A percentile compares a stretch with the other conserved stretches of the same genome.
These are phyloP conservation scores for Sepioteuthis lessoniana DNA, from an alignment of 2,888 invertebrate genomes.

Conservation along the genomic window DNA sequence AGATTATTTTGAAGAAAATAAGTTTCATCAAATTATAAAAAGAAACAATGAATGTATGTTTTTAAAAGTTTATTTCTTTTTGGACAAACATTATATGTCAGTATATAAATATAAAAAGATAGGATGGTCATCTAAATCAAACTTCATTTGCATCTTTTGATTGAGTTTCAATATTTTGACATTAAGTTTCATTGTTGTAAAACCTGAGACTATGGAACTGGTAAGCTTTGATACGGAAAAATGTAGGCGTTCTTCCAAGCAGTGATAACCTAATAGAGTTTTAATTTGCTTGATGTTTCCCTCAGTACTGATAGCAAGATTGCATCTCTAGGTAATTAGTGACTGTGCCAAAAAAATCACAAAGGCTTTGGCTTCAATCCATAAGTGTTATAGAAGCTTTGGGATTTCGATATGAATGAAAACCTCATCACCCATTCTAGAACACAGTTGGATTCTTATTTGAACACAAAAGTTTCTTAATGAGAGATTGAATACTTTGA, in stretches of 20 bases:
- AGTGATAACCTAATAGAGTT: background rate
- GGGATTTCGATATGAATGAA: background rate
- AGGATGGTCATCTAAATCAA: background rate
- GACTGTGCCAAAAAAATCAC: background rate
- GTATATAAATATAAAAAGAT: background rate
- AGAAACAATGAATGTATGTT: too few species aligned
- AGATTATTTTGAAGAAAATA: too few species aligned
- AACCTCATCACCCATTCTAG: background rate
- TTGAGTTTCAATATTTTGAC: background rate
- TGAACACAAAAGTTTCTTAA: background rate
- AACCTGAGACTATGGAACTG: background rate
- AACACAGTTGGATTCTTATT: background rate
- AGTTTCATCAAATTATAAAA: too few species aligned
- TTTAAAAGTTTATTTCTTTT: too few species aligned
- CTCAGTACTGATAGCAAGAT: background rate
- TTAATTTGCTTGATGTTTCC: background rate
- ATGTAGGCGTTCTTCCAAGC: background rate
- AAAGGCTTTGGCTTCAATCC: background rate
- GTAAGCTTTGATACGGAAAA: background rate
- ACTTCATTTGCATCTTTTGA: slow-evolving; percentile 33
- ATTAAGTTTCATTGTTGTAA: background rate
- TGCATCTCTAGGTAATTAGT: background rate
- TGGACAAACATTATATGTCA: too few species aligned
- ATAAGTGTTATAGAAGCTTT: background rate
- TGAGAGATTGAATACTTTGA: background rate